Conservation (phyloP, 2,797 vertebrate genomes). For the Cuniculus paca region DNA sequence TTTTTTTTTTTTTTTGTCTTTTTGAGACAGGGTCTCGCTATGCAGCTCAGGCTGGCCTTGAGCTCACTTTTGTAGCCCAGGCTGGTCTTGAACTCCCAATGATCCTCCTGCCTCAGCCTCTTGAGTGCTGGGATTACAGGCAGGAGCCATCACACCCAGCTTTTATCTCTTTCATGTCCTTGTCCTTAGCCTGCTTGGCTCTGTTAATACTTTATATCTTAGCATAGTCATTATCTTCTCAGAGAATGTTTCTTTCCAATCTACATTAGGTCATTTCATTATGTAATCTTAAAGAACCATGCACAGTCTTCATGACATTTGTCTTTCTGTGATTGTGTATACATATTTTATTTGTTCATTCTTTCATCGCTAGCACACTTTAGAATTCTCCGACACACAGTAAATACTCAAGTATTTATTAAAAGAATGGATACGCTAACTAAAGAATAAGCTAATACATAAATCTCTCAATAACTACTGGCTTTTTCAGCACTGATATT, state of each 20-base stretch:
- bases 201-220: not conserved
- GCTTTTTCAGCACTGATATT: not conserved
- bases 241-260: not conserved
- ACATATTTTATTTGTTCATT: not conserved
- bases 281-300: not conserved
- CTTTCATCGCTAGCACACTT: not conserved
- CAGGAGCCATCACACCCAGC: no score
- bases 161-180: not conserved
- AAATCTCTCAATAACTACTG: not conserved
- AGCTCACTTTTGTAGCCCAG: no score
- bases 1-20: no score
- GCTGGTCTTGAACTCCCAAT: no score
- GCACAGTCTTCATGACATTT: not conserved
- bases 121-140: no score
- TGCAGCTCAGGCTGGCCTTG: no score
- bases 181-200: not conserved
- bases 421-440: not conserved
- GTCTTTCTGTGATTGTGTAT: not conserved
- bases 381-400: not conserved
- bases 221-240: not conserved
- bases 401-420: not conserved
- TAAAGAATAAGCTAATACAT: slow-evolving; percentile 14
- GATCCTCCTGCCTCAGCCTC: no score
- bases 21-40: no score
- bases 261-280: not conserved